Evolutionary conservation across 2,113 vertebrate genomes (phyloP).

Genomic region (Hyla sarda): DNA sequence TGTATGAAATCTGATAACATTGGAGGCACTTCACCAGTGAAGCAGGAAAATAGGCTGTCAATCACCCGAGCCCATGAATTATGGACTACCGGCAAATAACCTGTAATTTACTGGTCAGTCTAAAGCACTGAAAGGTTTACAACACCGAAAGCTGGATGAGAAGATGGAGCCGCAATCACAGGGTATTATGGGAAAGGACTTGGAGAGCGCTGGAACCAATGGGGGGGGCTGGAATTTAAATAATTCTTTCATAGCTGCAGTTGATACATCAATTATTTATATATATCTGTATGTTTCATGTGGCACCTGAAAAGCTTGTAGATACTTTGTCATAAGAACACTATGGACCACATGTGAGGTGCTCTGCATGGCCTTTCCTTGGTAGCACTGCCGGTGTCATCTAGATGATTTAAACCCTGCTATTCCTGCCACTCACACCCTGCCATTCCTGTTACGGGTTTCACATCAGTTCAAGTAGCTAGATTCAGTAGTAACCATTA

Average conservation of each 20-base stretch:
- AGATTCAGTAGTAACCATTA: too few species aligned
- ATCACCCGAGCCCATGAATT: slow-evolving; percentile 26
- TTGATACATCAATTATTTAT: too few species aligned
- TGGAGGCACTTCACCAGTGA: slow-evolving; percentile 18
- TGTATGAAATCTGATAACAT: slow-evolving; percentile 40
- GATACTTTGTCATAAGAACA: too few species aligned
- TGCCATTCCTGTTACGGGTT: too few species aligned
- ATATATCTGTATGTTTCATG: too few species aligned
- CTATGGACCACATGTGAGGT: too few species aligned
- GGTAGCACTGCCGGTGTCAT: too few species aligned
- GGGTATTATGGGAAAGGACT: neutral
- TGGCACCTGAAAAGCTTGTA: too few species aligned
- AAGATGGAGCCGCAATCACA: neutral
- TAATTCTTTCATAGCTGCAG: neutral
- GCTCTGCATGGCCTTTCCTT: too few species aligned
- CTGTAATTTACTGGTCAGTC: slow-evolving; percentile 28
- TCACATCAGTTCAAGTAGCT: too few species aligned
- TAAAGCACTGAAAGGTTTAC: neutral
- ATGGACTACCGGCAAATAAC: slow-evolving; percentile 11
- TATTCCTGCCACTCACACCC: too few species aligned
- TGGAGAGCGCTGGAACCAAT: neutral
- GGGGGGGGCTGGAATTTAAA: neutral
- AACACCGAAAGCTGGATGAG: neutral
- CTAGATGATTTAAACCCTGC: too few species aligned
- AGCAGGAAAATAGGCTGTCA: slow-evolving; percentile 19